Percentiles rank a stretch among this genome's conserved stretches.
Conservation (phyloP, 2,113 vertebrate genomes). For the Ictalurus punctatus region DNA sequence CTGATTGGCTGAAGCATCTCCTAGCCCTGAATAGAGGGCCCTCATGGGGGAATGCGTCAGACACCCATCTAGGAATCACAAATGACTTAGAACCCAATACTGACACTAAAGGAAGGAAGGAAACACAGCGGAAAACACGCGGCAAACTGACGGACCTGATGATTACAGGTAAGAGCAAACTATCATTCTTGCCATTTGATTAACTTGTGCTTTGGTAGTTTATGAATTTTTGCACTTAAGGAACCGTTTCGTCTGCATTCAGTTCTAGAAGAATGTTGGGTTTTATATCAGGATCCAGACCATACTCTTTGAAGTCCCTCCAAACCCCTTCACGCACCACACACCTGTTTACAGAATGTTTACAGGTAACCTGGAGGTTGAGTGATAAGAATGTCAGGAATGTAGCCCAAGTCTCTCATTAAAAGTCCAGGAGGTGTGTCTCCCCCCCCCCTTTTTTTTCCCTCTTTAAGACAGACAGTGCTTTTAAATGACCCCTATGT, state of each 20-base stretch:
- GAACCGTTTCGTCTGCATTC: slow-evolving; percentile 10
- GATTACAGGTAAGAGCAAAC: slow-evolving; percentile 3
- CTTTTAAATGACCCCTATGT: not conserved
- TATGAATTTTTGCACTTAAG: not conserved
- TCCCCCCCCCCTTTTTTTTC: not conserved
- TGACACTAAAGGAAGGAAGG: not conserved
- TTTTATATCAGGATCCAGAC: not conserved
- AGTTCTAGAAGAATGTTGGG: slow-evolving; percentile 11
- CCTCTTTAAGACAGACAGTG: not conserved
- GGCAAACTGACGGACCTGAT: not conserved
- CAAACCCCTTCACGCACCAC: not conserved
- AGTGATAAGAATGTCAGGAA: slow-evolving; percentile 46
- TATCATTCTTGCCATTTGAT: not conserved
- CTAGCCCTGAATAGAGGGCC: not conserved
- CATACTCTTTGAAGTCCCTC: slow-evolving; percentile 14
- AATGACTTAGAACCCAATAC: not conserved
- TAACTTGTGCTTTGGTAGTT: not conserved
- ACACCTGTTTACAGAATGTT: slow-evolving; percentile 51
- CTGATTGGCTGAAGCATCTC: not conserved
- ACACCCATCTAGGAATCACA: not conserved
- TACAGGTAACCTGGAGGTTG: slow-evolving; percentile 49
- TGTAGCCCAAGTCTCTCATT: slow-evolving; percentile 41
- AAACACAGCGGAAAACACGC: not conserved
- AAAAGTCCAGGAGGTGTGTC: not conserved
- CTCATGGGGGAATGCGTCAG: not conserved